Percentiles rank a stretch among this genome's conserved stretches.
phyloP scores from a whole-genome alignment of 2,888 invertebrate species.

The Prionchulus punctatus region DNA sequence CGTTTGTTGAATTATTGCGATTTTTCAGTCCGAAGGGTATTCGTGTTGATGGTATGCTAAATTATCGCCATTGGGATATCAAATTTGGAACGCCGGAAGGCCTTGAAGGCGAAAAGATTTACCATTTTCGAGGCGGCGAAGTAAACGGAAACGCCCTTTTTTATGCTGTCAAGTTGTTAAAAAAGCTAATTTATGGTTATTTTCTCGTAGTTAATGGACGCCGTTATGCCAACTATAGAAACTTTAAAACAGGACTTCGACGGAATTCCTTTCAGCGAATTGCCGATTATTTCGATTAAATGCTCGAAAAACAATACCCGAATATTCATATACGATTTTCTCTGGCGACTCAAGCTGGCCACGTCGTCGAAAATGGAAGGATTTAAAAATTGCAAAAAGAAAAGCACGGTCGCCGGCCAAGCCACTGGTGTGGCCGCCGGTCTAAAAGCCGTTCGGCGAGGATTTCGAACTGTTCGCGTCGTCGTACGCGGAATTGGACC shows the following conservation, averaged over 20 bases:
- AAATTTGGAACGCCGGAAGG: no score
- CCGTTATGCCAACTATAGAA: conserved; percentile 19
- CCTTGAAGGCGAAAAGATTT: no score
- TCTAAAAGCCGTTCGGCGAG: conserved; percentile 30
- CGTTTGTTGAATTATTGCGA: no score
- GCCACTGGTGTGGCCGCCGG: conserved; percentile 69
- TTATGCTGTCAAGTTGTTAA: no score
- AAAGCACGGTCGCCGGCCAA: conserved; percentile 90
- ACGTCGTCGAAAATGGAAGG: conserved; percentile 64
- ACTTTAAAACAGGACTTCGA: conserved; percentile 56
- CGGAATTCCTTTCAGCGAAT: conserved; percentile 55
- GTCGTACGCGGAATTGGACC: conserved; percentile 34
- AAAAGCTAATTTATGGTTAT: no score
- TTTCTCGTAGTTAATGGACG: background rate
- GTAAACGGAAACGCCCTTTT: no score
- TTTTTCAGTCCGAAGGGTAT: no score
- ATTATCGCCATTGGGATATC: no score
- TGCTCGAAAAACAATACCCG: conserved; percentile 68
- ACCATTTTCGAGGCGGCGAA: no score
- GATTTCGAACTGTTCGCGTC: conserved; percentile 29
- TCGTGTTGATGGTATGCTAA: no score
- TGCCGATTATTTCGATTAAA: conserved; percentile 63
- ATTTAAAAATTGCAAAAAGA: conserved; percentile 82
- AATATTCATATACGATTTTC: conserved; percentile 47
- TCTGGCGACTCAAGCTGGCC: conserved; percentile 5